phyloP scores from a whole-genome alignment of 2,113 vertebrate species.

The Eublepharis macularius region DNA sequence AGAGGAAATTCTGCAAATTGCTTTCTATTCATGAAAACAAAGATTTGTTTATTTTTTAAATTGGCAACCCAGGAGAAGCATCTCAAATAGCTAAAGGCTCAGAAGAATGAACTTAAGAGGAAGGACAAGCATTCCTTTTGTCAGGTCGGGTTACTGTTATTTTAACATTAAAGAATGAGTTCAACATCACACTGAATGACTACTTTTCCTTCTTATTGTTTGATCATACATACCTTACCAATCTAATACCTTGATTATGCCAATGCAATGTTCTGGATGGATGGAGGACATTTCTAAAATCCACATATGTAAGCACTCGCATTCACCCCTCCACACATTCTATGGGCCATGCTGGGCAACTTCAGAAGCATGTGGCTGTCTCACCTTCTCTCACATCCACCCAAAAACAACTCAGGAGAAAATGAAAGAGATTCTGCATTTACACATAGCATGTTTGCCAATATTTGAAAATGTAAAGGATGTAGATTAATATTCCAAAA shows the following conservation, averaged over 20 bases:
- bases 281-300: not conserved
- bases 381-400: not conserved
- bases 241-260: not conserved
- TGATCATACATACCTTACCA: not conserved
- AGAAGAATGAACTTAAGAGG: not conserved
- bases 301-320: too few relatives aligned
- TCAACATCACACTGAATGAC: not conserved
- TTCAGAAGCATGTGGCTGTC: not conserved
- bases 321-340: not conserved
- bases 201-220: not conserved
- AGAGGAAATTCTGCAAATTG: constrained; percentile 27
- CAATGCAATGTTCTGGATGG: too few relatives aligned
- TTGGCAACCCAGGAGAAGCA: not conserved
- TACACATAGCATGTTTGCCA: not conserved
- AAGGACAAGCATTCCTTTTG: not conserved
- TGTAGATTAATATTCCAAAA: not conserved
- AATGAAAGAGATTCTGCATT: not conserved
- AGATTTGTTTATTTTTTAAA: not conserved
- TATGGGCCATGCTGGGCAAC: not conserved
- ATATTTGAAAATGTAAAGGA: not conserved
- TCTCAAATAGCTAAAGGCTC: constrained; percentile 23
- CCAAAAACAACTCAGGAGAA: not conserved
- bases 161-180: fast-evolving
- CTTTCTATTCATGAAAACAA: not conserved
- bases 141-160: not conserved